A percentile compares a stretch with the other conserved stretches of the same genome.
Conservation (phyloP, 2,888 invertebrate species). For the Idaea straminata region DNA sequence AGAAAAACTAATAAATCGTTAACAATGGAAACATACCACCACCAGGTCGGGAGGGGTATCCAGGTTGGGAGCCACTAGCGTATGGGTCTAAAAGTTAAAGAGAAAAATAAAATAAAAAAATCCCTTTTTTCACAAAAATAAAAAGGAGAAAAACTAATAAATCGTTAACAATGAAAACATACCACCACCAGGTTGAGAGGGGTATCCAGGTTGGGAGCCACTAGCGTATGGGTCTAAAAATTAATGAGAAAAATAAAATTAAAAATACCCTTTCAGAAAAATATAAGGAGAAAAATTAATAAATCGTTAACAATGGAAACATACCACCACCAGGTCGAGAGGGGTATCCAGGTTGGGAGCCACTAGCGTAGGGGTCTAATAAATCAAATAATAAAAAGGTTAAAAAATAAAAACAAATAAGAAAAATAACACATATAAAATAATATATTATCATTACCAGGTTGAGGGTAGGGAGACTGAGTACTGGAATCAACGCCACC, state of each 20-base stretch:
- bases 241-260: background rate
- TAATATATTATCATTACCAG: background rate
- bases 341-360: conserved; percentile 15
- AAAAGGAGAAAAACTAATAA: too few relatives aligned
- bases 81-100: background rate
- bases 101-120: too few relatives aligned
- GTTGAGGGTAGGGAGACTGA: background rate
- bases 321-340: conserved; percentile 7
- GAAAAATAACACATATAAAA: background rate
- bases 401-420: background rate
- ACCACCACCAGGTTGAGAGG: conserved; percentile 5
- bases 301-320: conserved; percentile 4
- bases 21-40: too few relatives aligned
- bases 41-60: too few relatives aligned
- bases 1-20: too few relatives aligned
- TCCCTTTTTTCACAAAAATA: too few relatives aligned
- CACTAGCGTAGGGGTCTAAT: conserved; percentile 6
- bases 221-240: background rate
- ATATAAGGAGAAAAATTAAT: conserved; percentile 6
- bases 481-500: conserved; percentile 7
- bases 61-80: too few relatives aligned
- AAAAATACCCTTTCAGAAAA: background rate
- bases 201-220: background rate
- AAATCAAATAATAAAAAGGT: background rate
- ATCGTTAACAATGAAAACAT: background rate